phyloP scores from a whole-genome alignment of 2,888 invertebrate genomes.

The Plebejus argus region DNA sequence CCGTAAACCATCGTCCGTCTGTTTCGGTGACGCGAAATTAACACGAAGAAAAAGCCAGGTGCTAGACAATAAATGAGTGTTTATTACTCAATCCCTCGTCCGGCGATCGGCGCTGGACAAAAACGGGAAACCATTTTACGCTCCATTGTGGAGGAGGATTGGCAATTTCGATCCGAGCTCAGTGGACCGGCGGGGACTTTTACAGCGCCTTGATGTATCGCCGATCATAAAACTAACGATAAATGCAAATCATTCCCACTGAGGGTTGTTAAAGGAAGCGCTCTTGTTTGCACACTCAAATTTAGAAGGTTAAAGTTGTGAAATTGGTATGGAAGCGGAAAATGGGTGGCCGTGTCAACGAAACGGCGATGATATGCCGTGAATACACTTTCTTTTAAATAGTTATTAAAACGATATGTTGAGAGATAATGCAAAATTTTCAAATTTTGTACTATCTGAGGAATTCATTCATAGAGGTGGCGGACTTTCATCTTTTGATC shows the following conservation, averaged over 20 bases:
- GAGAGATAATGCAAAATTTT: too few species aligned
- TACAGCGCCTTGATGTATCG: slow-evolving; percentile 73
- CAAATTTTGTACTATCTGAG: too few species aligned
- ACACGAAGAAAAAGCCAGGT: slow-evolving; percentile 17
- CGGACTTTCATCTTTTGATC: too few species aligned
- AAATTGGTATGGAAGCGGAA: neutral
- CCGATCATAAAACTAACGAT: slow-evolving; percentile 49
- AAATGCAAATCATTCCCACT: slow-evolving; percentile 28
- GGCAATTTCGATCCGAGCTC: slow-evolving; percentile 78
- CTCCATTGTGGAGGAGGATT: slow-evolving; percentile 80
- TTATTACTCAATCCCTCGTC: slow-evolving; percentile 44
- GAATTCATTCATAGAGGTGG: too few species aligned
- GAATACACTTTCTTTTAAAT: too few species aligned
- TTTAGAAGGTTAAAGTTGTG: neutral
- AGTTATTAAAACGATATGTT: too few species aligned
- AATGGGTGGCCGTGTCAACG: neutral
- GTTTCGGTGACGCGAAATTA: neutral
- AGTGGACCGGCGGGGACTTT: slow-evolving; percentile 76
- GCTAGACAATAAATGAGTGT: slow-evolving; percentile 16
- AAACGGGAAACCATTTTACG: slow-evolving; percentile 81
- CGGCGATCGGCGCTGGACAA: slow-evolving; percentile 76
- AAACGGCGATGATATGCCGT: too few species aligned
- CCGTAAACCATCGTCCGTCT: neutral
- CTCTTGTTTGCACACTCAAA: neutral
- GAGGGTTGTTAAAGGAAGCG: neutral